Conservation (phyloP, 1,140 invertebrate genomes). For the Zaprionus nigranus region DNA sequence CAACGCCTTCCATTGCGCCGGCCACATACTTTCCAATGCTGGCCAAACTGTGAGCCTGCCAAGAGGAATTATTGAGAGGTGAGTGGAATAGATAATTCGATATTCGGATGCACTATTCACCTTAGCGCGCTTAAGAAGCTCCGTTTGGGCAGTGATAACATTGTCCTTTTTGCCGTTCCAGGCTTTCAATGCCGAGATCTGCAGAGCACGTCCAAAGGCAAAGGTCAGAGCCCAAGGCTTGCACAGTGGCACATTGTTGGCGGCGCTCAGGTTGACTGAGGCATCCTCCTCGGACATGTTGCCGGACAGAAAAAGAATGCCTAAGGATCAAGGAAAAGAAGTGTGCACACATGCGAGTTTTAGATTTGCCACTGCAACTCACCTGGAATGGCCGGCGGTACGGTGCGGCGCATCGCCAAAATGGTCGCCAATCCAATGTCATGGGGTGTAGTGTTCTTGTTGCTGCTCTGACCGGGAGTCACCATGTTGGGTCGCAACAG, state of each 20-base stretch:
- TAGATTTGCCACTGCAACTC: constrained; percentile 8
- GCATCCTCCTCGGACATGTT: constrained; percentile 98
- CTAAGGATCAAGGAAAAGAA: constrained; percentile 82
- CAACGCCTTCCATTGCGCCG: constrained; percentile 56
- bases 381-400: constrained; percentile 96
- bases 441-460: constrained; percentile 89
- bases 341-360: background rate
- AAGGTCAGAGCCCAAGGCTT: constrained; percentile 98
- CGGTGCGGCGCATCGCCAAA: constrained; percentile 92
- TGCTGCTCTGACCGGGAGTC: constrained; percentile 92
- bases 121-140: constrained; percentile 96
- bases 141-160: constrained; percentile 91
- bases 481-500: constrained; percentile 99
- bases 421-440: constrained; percentile 95
- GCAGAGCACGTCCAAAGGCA: constrained; percentile 95
- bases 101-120: constrained; percentile 84
- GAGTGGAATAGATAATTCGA: background rate
- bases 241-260: constrained; percentile 91
- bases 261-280: constrained; percentile 96
- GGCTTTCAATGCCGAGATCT: constrained; percentile 95
- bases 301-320: constrained; percentile 96
- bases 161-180: constrained; percentile 97
- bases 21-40: constrained; percentile 67
- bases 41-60: constrained; percentile 63
- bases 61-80: background rate